Percentiles rank a stretch among this genome's conserved stretches.
Conservation (phyloP, 2,888 invertebrate genomes). For the Tanypteryx hageni region DNA sequence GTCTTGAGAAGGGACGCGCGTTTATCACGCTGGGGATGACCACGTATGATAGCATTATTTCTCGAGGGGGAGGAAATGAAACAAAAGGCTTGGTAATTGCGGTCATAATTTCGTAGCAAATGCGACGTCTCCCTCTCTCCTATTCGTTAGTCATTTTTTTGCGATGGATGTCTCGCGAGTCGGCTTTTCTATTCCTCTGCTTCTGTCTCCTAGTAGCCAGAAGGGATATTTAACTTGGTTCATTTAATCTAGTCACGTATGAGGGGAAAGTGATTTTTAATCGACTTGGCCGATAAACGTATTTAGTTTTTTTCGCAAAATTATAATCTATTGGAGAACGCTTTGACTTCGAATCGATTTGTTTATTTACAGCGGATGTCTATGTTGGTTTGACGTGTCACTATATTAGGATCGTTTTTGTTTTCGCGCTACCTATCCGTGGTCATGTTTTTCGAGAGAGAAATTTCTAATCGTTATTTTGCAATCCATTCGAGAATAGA, state of each 20-base stretch:
- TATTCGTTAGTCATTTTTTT: neutral
- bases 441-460: neutral
- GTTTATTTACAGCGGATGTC: neutral
- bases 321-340: neutral
- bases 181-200: neutral
- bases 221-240: neutral
- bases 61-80: neutral
- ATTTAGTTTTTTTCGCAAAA: neutral
- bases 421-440: neutral
- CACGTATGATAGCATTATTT: no score
- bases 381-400: no score
- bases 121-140: neutral
- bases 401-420: no score
- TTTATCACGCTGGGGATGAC: no score
- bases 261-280: constrained; percentile 17
- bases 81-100: neutral
- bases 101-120: neutral
- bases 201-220: neutral
- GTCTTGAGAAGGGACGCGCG: no score
- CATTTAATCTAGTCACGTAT: neutral
- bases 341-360: constrained; percentile 4
- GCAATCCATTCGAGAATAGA: neutral
- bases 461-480: neutral
- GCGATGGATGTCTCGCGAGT: neutral
- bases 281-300: neutral